These are phyloP conservation scores for Hydrolagus affinis DNA, from an alignment of 2,113 vertebrate species.

Conservation along the genomic window DNA sequence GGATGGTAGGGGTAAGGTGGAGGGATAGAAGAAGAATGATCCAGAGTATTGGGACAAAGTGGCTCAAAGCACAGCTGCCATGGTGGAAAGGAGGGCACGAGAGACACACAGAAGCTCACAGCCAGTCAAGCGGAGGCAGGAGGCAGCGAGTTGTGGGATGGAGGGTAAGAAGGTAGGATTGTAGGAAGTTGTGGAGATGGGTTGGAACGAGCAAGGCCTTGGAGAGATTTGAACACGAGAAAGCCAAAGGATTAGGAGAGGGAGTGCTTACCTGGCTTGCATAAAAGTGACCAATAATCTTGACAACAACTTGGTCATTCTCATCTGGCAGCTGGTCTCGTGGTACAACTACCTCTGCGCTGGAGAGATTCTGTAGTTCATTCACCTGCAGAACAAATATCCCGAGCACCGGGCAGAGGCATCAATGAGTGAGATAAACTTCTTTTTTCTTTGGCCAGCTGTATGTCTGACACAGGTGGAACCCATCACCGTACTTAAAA, in stretches of 20 bases:
- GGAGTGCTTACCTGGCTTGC: conserved; percentile 75
- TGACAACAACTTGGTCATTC: conserved; percentile 88
- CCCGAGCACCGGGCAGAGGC: background rate
- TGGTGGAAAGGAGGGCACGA: too few relatives aligned
- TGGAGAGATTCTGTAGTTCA: conserved; percentile 87
- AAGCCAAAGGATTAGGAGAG: background rate
- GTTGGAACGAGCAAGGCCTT: background rate
- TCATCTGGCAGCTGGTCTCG: conserved; percentile 87
- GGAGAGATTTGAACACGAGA: background rate
- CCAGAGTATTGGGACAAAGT: too few relatives aligned
- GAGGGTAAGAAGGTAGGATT: background rate
- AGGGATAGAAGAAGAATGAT: too few relatives aligned
- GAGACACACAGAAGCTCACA: too few relatives aligned
- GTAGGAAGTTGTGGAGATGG: background rate
- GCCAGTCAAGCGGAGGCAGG: background rate
- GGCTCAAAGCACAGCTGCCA: too few relatives aligned
- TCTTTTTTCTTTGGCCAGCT: background rate
- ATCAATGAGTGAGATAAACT: background rate
- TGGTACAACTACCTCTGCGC: conserved; percentile 87
- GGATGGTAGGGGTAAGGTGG: too few relatives aligned
- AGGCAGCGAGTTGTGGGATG: background rate
- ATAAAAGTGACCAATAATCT: conserved; percentile 94
- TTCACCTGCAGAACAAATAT: conserved; percentile 62
- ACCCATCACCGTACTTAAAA: too few relatives aligned
- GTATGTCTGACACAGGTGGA: too few relatives aligned